Conservation (phyloP, 1,140 invertebrate genomes). For the Pseudachorutes palmiensis region DNA sequence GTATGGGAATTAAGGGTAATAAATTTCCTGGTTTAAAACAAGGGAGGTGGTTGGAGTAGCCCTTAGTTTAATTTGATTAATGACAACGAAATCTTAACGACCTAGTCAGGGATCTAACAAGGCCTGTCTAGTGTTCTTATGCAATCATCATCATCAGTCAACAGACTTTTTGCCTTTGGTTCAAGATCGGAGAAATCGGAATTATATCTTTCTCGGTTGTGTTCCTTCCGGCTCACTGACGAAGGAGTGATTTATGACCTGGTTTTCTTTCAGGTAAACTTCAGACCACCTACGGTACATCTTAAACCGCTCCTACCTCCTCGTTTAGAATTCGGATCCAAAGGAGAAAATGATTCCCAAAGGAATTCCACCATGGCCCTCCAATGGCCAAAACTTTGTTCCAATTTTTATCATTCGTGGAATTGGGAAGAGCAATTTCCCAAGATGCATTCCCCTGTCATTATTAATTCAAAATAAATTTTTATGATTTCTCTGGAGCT, state of each 20-base stretch:
- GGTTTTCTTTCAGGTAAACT: background rate
- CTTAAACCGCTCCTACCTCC: too few species aligned
- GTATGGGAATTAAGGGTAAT: background rate
- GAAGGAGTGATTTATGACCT: background rate
- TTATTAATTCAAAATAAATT: conserved; percentile 8
- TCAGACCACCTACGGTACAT: background rate
- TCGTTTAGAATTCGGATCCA: background rate
- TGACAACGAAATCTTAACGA: background rate
- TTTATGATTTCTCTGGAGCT: conserved; percentile 3
- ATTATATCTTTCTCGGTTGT: too few species aligned
- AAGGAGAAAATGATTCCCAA: background rate
- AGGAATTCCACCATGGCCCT: background rate
- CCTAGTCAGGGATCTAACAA: background rate
- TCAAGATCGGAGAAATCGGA: too few species aligned
- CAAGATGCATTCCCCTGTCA: background rate
- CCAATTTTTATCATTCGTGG: background rate
- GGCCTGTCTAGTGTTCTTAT: background rate
- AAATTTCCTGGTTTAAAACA: background rate
- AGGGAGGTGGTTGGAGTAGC: background rate
- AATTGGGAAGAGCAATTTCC: background rate
- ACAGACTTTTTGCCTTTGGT: too few species aligned
- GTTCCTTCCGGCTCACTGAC: background rate
- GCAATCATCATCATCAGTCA: background rate
- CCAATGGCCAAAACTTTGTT: background rate
- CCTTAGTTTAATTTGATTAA: conserved; percentile 13